phyloP scores from a whole-genome alignment of 2,797 vertebrate genomes.

The Paramormyrops hopkinsi region DNA sequence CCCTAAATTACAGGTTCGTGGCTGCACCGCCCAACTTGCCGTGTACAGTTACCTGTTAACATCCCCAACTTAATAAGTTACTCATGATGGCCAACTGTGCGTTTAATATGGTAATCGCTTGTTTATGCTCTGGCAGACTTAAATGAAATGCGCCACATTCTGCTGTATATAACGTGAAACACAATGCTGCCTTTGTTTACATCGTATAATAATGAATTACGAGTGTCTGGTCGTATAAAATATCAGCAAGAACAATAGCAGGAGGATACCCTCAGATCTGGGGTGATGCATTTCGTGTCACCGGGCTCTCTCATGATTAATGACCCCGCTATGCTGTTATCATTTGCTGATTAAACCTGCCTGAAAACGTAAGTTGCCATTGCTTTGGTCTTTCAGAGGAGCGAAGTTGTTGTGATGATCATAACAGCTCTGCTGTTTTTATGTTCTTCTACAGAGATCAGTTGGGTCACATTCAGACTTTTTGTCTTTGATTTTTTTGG shows the following conservation, averaged over 20 bases:
- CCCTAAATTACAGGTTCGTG: not conserved
- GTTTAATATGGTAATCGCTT: not conserved
- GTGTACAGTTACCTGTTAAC: not conserved
- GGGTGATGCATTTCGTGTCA: conserved; percentile 34
- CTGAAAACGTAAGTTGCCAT: conserved; percentile 36
- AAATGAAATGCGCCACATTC: not conserved
- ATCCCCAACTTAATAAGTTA: not conserved
- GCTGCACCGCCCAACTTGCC: not conserved
- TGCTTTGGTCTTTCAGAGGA: conserved; percentile 21
- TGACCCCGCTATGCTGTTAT: conserved; percentile 49
- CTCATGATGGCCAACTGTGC: not conserved
- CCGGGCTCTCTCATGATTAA: conserved; percentile 39
- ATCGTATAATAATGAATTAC: conserved; percentile 1
- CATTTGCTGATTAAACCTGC: conserved; percentile 40
- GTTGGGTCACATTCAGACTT: conserved; percentile 25
- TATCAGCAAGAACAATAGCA: conserved; percentile 11
- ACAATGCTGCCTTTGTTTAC: conserved; percentile 1
- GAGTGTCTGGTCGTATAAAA: not conserved
- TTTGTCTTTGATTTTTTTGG: conserved; percentile 42
- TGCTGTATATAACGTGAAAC: not conserved
- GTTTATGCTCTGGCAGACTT: not conserved
- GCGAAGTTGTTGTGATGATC: conserved; percentile 23
- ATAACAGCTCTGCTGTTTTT: conserved; percentile 16
- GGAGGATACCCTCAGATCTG: conserved; percentile 41
- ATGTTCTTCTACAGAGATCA: conserved; percentile 7